A percentile compares a stretch with the other conserved stretches of the same genome.
Evolutionary conservation across 2,797 vertebrate genomes (phyloP).

Genomic region (Onychomys arenicola): DNA sequence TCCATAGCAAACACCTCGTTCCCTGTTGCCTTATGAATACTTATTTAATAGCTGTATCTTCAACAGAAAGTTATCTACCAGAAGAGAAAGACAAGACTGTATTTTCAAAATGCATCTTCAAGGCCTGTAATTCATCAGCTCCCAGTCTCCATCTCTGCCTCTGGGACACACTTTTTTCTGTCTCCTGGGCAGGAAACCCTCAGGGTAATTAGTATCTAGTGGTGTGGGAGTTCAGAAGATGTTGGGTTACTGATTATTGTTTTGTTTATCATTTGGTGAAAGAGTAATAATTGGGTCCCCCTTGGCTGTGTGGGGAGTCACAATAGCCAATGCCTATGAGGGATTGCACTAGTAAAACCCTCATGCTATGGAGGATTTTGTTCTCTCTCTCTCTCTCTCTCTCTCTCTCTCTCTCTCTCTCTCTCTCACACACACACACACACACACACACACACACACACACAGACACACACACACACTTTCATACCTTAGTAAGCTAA

Average conservation of each 20-base stretch:
- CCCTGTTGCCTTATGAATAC: not conserved
- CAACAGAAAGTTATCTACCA: not conserved
- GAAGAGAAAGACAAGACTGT: not conserved
- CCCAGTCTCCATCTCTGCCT: not conserved
- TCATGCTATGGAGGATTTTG: conserved; percentile 65
- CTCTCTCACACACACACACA: not conserved
- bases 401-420: too few relatives aligned
- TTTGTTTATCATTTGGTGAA: conserved; percentile 71
- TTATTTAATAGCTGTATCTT: not conserved
- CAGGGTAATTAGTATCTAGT: conserved; percentile 64
- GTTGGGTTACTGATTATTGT: not conserved
- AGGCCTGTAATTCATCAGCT: not conserved
- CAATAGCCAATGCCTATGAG: conserved; percentile 26
- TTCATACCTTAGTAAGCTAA: not conserved
- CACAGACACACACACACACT: not conserved
- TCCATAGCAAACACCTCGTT: not conserved
- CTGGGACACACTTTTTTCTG: conserved; percentile 12
- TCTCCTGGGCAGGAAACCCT: conserved; percentile 40
- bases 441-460: not conserved
- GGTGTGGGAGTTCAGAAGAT: conserved; percentile 54
- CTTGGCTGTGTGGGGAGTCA: conserved; percentile 45
- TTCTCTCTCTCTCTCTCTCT: too few relatives aligned
- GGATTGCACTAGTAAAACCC: conserved; percentile 66
- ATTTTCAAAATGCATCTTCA: not conserved
- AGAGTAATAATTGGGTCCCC: conserved; percentile 77